Evolutionary conservation across 1,140 invertebrate genomes (phyloP).

Genomic region (Penaeus japonicus): DNA sequence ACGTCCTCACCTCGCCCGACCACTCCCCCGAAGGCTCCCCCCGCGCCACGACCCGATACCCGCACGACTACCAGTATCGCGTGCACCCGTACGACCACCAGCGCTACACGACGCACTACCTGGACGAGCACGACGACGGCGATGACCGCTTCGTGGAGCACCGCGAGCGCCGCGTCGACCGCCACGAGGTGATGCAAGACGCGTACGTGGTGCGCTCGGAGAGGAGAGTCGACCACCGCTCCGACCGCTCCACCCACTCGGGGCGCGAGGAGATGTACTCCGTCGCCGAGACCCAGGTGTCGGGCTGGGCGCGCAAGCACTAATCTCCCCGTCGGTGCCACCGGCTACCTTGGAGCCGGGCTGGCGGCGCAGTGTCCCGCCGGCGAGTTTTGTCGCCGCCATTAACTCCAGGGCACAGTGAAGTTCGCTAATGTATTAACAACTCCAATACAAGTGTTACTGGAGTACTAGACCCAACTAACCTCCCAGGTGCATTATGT

Average conservation of each 20-base stretch:
- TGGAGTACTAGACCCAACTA: conserved; percentile 10
- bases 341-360: neutral
- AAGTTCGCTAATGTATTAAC: conserved; percentile 41
- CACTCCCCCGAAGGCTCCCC: conserved; percentile 27
- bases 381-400: neutral
- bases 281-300: conserved; percentile 42
- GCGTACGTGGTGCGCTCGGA: conserved; percentile 17
- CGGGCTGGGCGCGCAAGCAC: conserved; percentile 32
- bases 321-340: neutral
- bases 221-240: conserved; percentile 35
- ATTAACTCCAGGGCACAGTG: conserved; percentile 17
- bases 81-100: neutral
- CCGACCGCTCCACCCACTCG: conserved; percentile 33
- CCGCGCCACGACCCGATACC: conserved; percentile 1
- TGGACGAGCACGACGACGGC: conserved; percentile 17
- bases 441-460: conserved; percentile 28
- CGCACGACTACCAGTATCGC: conserved; percentile 21
- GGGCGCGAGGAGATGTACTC: conserved; percentile 52
- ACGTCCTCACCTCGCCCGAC: conserved; percentile 54
- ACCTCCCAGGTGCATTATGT: conserved; percentile 22
- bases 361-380: neutral
- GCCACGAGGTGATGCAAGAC: neutral
- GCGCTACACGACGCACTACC: no score
- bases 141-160: neutral
- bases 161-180: neutral